Evolutionary conservation across 2,888 invertebrate species (phyloP).

Genomic region (Drosophila peninsularis): DNA sequence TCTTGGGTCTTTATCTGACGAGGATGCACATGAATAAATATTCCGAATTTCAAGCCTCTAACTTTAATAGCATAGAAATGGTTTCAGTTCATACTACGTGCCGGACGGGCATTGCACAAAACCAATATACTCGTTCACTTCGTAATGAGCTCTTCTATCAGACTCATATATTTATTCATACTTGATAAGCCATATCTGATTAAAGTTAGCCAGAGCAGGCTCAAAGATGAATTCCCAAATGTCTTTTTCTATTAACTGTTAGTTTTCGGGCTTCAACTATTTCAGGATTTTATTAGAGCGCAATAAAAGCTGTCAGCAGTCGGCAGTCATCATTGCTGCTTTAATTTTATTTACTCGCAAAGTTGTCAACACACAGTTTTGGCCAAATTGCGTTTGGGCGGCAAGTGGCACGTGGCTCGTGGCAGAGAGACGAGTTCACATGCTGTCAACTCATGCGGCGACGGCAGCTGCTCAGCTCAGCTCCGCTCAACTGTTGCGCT

Average conservation of each 20-base stretch:
- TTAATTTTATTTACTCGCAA: constrained; percentile 12
- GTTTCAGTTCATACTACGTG: too few species aligned
- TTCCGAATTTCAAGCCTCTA: too few species aligned
- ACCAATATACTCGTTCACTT: too few species aligned
- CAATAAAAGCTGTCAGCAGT: background rate
- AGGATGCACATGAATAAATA: too few species aligned
- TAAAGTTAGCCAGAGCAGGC: background rate
- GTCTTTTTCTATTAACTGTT: background rate
- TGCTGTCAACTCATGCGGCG: constrained; percentile 26
- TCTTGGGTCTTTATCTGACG: too few species aligned
- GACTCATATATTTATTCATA: background rate
- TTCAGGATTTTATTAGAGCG: constrained; percentile 3
- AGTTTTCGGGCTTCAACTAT: background rate
- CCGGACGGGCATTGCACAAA: too few species aligned
- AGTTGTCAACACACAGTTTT: constrained; percentile 6
- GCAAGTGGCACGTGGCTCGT: constrained; percentile 29
- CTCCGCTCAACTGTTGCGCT: constrained; percentile 68
- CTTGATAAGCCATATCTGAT: background rate
- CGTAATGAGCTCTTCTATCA: background rate
- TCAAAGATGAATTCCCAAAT: background rate
- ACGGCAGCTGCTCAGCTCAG: constrained; percentile 14
- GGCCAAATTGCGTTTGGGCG: constrained; percentile 2
- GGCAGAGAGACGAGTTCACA: constrained; percentile 19
- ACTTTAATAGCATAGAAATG: too few species aligned
- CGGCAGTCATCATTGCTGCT: background rate